Conservation (phyloP, 2,113 vertebrate species). For the Gymnobelideus leadbeateri region DNA sequence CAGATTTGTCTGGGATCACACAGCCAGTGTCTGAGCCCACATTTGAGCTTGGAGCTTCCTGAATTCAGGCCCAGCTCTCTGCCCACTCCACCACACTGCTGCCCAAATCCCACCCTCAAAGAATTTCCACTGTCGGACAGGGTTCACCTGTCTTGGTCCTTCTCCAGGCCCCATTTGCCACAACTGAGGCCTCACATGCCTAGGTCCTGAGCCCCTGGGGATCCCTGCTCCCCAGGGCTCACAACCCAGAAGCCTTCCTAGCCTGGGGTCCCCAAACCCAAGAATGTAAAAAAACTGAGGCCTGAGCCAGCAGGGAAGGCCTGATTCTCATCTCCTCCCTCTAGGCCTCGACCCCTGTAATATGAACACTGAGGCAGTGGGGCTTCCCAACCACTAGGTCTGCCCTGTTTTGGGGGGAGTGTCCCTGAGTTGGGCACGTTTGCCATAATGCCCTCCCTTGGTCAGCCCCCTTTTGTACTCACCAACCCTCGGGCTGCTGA, state of each 20-base stretch:
- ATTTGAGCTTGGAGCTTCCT: not conserved
- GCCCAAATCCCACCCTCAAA: not conserved
- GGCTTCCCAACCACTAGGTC: no score
- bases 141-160: no score
- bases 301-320: not conserved
- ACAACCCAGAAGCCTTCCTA: not conserved
- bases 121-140: no score
- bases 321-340: not conserved
- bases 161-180: no score
- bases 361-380: no score
- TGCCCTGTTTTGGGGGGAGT: not conserved
- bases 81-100: rapidly evolving
- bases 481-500: slow-evolving; percentile 93
- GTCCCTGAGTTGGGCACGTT: no score
- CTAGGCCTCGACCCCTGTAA: not conserved
- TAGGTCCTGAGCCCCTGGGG: no score
- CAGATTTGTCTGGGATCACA: not conserved
- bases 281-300: no score
- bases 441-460: not conserved
- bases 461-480: slow-evolving; percentile 71
- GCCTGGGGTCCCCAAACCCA: not conserved
- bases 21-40: not conserved
- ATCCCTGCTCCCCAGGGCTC: not conserved
- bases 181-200: no score
- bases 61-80: no score